These are phyloP conservation scores for Colinus virginianus DNA, from an alignment of 2,113 vertebrate species.

Conservation along the genomic window DNA sequence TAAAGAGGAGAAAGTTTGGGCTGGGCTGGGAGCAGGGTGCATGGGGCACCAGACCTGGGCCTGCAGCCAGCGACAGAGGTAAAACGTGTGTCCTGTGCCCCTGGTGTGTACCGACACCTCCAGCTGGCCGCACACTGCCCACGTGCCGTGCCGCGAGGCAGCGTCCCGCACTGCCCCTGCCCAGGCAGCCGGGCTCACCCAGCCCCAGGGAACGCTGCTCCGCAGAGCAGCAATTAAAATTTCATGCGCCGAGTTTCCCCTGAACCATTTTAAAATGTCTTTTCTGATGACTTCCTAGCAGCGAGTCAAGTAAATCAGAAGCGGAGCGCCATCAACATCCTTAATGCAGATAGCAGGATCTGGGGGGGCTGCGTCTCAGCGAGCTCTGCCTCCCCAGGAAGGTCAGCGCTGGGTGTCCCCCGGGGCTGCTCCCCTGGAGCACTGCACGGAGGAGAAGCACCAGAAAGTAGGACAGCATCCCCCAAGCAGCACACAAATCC, in stretches of 20 bases:
- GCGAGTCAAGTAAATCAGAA: slow-evolving; percentile 53
- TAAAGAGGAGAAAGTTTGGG: background rate
- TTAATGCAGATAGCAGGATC: slow-evolving; percentile 13
- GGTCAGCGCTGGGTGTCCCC: slow-evolving; percentile 32
- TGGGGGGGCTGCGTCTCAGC: background rate
- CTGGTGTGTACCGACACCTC: background rate
- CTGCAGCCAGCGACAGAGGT: background rate
- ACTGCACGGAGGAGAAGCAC: slow-evolving; percentile 6
- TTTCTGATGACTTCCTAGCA: slow-evolving; percentile 63
- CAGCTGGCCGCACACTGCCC: rapidly evolving
- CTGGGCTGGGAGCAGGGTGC: background rate
- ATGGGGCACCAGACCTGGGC: rapidly evolving
- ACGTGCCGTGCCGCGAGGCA: background rate
- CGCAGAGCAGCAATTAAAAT: slow-evolving; percentile 69
- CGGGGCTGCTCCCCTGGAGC: slow-evolving; percentile 39
- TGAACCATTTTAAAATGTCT: slow-evolving; percentile 57
- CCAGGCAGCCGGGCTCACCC: background rate
- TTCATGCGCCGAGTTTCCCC: slow-evolving; percentile 70
- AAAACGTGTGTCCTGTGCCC: background rate
- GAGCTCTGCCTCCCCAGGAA: slow-evolving; percentile 31
- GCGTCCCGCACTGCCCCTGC: background rate
- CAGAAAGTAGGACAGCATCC: slow-evolving; percentile 60
- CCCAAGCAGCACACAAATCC: slow-evolving; percentile 1
- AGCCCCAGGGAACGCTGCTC: background rate
- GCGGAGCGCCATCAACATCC: slow-evolving; percentile 57